Evolutionary conservation across 2,113 vertebrate species (phyloP), one percentile per base, ranked within the genome.

Genomic region (Caracal caracal): DNA sequence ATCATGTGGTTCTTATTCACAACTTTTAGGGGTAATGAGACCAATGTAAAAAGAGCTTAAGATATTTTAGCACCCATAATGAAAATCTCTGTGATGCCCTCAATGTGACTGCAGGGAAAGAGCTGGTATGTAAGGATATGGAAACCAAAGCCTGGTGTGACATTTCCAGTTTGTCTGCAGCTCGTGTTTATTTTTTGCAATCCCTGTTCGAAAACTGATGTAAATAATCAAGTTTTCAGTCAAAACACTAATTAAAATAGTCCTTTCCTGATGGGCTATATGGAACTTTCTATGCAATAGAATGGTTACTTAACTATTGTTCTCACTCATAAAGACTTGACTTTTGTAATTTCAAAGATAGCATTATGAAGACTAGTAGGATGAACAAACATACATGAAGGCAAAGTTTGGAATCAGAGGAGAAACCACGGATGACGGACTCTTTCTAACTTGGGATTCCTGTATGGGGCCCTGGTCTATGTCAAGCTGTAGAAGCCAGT

Each of bases 151-250:
- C 12, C 17, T 26, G 1, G 0, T 1, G 10, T 6, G 37, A 59
- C 17, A 10, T 81, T 61, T 81, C 70, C 35, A 43, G 49, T 35
- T 71, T 73, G 61, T 51, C 84, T 88, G 10, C n/a, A 17, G 61
- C 22, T 61, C 40, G 75, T 81, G 22, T 79, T 95, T n/a, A 20
- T 47, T 82, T 93, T 93, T 76, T 94, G 26, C 9, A 71, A 65
- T 51, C 43, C 22, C 7, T 33, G 6, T 93, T 66, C 70, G 30
- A 66, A 79, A 7, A 35, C 10, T 71, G 35, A 73, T 19, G 3
- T 56, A 85, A 75, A 49, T 26, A 20, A 91, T 80, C 59, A 96
- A 47, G 51, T 49, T 40, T 93, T 90, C 87, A 88, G 43, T 73
- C 24, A 65, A 49, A 93, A 81, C 65, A 40, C 2, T 2, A 47